A percentile compares a stretch with the other conserved stretches of the same genome.
Conservation (phyloP, 2,113 vertebrate genomes). For the Lepisosteus oculatus region DNA sequence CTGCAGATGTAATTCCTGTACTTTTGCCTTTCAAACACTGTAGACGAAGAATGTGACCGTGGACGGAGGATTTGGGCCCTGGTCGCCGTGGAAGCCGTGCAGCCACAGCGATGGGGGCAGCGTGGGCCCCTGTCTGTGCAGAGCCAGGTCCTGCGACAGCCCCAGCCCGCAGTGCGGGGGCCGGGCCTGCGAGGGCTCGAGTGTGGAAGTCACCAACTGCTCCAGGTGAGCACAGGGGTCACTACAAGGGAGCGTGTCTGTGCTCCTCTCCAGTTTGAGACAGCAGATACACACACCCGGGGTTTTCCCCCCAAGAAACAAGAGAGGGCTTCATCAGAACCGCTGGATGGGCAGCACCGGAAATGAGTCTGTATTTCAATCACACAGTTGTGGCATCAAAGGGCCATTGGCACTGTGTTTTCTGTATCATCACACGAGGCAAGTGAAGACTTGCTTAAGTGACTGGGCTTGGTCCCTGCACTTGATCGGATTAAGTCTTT, state of each 20-base stretch:
- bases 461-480: too few relatives aligned
- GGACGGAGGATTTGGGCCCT: conserved; percentile 80
- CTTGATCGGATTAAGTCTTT: too few relatives aligned
- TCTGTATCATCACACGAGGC: too few relatives aligned
- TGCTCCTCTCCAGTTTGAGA: conserved; percentile 20
- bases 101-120: conserved; percentile 75
- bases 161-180: conserved; percentile 88
- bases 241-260: neutral
- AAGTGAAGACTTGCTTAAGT: too few relatives aligned
- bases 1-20: too few relatives aligned
- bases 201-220: conserved; percentile 89
- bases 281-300: too few relatives aligned
- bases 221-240: conserved; percentile 72
- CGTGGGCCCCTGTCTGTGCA: conserved; percentile 81
- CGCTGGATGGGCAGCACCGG: too few relatives aligned
- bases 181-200: conserved; percentile 81
- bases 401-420: too few relatives aligned
- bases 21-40: neutral
- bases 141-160: conserved; percentile 82
- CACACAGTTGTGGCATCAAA: too few relatives aligned
- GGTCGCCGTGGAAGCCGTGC: conserved; percentile 84
- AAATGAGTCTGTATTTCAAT: too few relatives aligned
- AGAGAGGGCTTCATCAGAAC: too few relatives aligned
- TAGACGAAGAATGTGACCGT: conserved; percentile 89
- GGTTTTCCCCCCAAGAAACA: too few relatives aligned